Percentiles rank a stretch among this genome's conserved stretches.
phyloP scores from a whole-genome alignment of 2,888 invertebrate species.

The Ypsolopha scabrella region DNA sequence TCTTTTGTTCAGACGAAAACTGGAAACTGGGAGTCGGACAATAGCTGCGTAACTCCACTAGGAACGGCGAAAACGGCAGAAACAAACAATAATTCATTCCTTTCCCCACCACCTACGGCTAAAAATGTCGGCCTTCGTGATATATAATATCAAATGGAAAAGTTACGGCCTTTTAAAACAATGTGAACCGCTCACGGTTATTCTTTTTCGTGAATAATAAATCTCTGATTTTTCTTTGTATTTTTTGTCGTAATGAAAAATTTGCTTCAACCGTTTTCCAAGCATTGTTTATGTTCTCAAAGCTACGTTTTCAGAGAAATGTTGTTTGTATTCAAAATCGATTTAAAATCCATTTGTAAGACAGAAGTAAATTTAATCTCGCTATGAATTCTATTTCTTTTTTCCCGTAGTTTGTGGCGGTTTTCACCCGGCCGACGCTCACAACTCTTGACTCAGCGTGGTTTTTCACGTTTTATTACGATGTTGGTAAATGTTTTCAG shows the following conservation, averaged over 20 bases:
- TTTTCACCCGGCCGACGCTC: slow-evolving; percentile 61
- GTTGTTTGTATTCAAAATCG: slow-evolving; percentile 40
- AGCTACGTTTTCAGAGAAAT: too few relatives aligned
- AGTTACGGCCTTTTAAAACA: slow-evolving; percentile 67
- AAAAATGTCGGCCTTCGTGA: slow-evolving; percentile 65
- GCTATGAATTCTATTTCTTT: slow-evolving; percentile 51
- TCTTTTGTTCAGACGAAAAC: slow-evolving; percentile 57
- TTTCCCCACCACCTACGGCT: slow-evolving; percentile 68
- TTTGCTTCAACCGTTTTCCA: background rate
- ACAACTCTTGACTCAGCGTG: slow-evolving; percentile 62
- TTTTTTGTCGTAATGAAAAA: slow-evolving; percentile 14
- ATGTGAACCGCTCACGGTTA: slow-evolving; percentile 38
- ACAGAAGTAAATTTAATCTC: slow-evolving; percentile 64
- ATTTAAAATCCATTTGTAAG: slow-evolving; percentile 65
- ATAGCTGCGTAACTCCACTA: slow-evolving; percentile 30
- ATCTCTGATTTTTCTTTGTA: slow-evolving; percentile 21
- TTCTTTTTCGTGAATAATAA: slow-evolving; percentile 39
- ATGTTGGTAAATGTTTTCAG: slow-evolving; percentile 56
- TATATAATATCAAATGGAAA: slow-evolving; percentile 66
- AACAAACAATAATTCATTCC: slow-evolving; percentile 69
- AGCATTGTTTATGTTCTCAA: slow-evolving; percentile 8
- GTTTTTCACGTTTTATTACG: slow-evolving; percentile 61
- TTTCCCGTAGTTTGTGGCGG: slow-evolving; percentile 59
- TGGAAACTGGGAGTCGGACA: slow-evolving; percentile 57
- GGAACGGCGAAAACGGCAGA: slow-evolving; percentile 7